phyloP scores from a whole-genome alignment of 2,888 invertebrate genomes.

The Limnephilus lunatus region DNA sequence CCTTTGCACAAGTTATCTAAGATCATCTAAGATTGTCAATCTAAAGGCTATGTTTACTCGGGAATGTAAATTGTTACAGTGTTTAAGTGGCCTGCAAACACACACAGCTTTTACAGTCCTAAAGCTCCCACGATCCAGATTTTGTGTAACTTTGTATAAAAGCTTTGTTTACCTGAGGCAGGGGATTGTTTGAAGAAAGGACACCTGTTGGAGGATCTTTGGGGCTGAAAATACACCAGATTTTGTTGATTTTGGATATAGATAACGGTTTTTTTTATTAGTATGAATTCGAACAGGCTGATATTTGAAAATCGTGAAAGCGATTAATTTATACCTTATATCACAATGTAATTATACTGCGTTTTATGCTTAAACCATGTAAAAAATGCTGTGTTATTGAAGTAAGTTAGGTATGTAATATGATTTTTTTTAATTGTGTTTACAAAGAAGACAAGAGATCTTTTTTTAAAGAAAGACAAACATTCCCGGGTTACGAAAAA shows the following conservation, averaged over 20 bases:
- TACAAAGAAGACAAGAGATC: no score
- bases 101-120: background rate
- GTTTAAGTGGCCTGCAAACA: constrained; percentile 20
- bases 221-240: background rate
- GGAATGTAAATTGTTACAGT: constrained; percentile 21
- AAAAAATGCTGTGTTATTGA: no score
- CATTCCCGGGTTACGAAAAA: no score
- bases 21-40: background rate
- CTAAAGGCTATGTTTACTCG: background rate
- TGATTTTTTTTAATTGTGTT: no score
- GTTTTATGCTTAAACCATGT: background rate
- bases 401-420: no score
- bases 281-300: no score
- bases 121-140: constrained; percentile 30
- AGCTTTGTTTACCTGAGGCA: constrained; percentile 24
- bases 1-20: background rate
- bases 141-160: constrained; percentile 17
- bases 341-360: background rate
- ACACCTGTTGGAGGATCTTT: background rate
- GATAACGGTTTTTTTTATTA: background rate
- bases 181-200: background rate
- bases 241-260: background rate
- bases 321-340: background rate
- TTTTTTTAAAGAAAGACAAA: no score
- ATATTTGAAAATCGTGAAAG: background rate